Evolutionary conservation across 2,113 vertebrate species (phyloP).

Genomic region (Donacobius atricapilla): DNA sequence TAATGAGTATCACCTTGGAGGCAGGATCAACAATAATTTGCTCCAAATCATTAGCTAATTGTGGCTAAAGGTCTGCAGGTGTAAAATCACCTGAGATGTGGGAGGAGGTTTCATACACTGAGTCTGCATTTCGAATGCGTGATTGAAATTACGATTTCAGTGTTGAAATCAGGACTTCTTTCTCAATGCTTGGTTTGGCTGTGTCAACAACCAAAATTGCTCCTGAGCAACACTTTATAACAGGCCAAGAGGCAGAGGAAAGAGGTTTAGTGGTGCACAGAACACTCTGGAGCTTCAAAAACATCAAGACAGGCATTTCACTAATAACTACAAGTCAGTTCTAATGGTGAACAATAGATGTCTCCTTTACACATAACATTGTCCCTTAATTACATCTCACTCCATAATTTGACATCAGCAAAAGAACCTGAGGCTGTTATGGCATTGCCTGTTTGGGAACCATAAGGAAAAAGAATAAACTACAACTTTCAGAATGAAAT

Average conservation of each 20-base stretch:
- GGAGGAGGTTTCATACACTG: no score
- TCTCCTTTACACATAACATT: neutral
- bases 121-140: neutral
- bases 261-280: neutral
- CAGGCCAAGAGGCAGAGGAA: neutral
- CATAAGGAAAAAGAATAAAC: neutral
- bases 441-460: neutral
- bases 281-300: accelerated
- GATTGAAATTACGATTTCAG: neutral
- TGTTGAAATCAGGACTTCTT: neutral
- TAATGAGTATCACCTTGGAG: neutral
- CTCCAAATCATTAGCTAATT: neutral
- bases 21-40: neutral
- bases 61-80: neutral
- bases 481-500: neutral
- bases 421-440: neutral
- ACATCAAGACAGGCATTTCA: neutral
- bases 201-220: neutral
- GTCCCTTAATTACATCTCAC: neutral
- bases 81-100: neutral
- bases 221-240: neutral
- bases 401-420: neutral
- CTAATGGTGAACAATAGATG: neutral
- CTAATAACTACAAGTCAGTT: neutral
- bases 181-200: neutral